Conservation (phyloP, 2,888 invertebrate species). For the Isotomurus palustris region DNA sequence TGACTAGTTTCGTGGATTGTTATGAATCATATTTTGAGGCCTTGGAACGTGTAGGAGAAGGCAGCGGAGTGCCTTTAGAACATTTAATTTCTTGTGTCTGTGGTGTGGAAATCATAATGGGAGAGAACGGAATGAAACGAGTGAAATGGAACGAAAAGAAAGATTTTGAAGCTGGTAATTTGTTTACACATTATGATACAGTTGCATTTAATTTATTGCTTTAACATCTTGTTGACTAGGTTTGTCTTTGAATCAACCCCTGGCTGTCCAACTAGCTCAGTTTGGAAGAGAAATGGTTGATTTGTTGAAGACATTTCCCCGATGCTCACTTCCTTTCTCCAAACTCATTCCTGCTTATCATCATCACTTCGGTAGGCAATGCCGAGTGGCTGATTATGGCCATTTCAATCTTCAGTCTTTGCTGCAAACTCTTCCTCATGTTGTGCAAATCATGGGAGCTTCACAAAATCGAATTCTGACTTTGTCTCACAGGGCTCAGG, state of each 20-base stretch:
- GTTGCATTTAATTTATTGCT: too few species aligned
- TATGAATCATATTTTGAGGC: constrained; percentile 69
- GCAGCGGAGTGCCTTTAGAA: constrained; percentile 78
- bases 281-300: constrained; percentile 85
- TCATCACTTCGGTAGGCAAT: constrained; percentile 92
- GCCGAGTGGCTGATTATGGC: constrained; percentile 94
- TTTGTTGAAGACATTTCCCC: constrained; percentile 71
- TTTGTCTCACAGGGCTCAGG: constrained; percentile 79
- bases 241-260: constrained; percentile 11
- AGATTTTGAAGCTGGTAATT: constrained; percentile 25
- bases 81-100: constrained; percentile 80
- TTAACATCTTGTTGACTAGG: not conserved
- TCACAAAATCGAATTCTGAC: constrained; percentile 82
- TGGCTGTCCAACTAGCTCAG: constrained; percentile 60
- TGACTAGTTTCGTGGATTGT: constrained; percentile 68
- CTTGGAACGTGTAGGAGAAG: constrained; percentile 54
- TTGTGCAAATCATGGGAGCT: constrained; percentile 84
- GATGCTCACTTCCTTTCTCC: constrained; percentile 73
- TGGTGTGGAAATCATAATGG: constrained; percentile 60
- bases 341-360: constrained; percentile 94
- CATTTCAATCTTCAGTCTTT: constrained; percentile 87
- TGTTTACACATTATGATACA: too few species aligned
- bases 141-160: constrained; percentile 51
- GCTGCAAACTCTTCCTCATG: constrained; percentile 78
- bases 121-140: constrained; percentile 56